Percentiles rank a stretch among this genome's conserved stretches.
Conservation (phyloP, 2,113 vertebrate genomes). For the Chelonoidis abingdonii region DNA sequence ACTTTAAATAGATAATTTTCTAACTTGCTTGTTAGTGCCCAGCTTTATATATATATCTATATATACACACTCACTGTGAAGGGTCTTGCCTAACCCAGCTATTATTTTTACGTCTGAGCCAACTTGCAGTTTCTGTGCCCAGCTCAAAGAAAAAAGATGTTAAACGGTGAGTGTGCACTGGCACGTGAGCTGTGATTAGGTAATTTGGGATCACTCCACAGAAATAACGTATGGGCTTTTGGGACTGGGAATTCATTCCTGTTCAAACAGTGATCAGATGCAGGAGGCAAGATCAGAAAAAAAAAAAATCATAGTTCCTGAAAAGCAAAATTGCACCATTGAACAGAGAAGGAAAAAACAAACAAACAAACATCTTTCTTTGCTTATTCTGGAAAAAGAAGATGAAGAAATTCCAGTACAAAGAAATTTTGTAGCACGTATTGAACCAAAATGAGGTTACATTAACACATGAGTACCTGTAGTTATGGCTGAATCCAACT, state of each 20-base stretch:
- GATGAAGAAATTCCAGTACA: not conserved
- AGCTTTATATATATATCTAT: constrained; percentile 17
- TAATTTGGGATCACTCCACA: constrained; percentile 70
- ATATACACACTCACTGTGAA: constrained; percentile 12
- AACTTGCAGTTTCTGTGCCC: constrained; percentile 56
- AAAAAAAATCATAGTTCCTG: not conserved
- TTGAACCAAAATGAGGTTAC: not conserved
- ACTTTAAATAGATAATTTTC: constrained; percentile 66
- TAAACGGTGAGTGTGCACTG: constrained; percentile 71
- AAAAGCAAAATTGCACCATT: not conserved
- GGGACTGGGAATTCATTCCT: constrained; percentile 74
- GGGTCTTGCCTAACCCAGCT: constrained; percentile 42
- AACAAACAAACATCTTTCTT: not conserved
- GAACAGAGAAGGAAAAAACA: not conserved
- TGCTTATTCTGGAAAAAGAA: constrained; percentile 4
- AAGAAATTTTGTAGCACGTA: not conserved
- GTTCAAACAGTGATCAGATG: constrained; percentile 64
- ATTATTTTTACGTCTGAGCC: constrained; percentile 63
- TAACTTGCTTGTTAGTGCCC: constrained; percentile 66
- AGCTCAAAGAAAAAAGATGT: constrained; percentile 52
- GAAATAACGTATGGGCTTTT: constrained; percentile 73
- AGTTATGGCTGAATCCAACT: not conserved
- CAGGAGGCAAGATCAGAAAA: constrained; percentile 33
- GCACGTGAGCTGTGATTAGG: constrained; percentile 74
- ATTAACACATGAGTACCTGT: not conserved